Base-by-base conservation (phyloP, 2,888 invertebrate species). In the Platycheirus albimanus region DNA sequence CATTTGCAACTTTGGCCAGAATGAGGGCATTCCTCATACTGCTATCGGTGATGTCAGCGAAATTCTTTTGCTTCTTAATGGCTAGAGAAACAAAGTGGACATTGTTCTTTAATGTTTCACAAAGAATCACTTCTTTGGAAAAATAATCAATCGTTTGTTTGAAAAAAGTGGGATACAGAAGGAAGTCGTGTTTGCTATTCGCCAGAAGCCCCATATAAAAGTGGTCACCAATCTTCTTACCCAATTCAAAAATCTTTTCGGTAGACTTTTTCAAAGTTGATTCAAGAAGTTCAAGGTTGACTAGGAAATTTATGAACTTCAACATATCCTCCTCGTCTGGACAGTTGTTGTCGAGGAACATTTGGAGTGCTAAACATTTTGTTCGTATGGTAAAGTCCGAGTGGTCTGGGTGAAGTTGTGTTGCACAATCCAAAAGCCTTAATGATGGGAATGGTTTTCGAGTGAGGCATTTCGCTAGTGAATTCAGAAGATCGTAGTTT, bases 1-100 rank as follows among this genome's bases (percentile, higher is more conserved):
- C 90, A 67, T 89, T 87, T 19, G 88, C 88, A n/a, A 89, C 70
- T 47, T 89, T 88, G 1, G 90, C 81, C 51, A 90, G 87, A 5
- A 90, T 85, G 38, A 90, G 49, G 70, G 87, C 88, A 24, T 89
- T 90, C 3, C 88, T 86, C 7, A 89, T 49, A 3, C 85, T 86
- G 2, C 75, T 84, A 78, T 90, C 88, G 1, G 54, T 11, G 11
- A 89, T 85, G 17, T 85, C 81, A 0, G 74, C 78, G 11, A 88
- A 87, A 17, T 79, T 85, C 38, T 83, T 76, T 52, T 87, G 88
- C 5, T 87, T 69, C n/a, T 88, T 85, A 49, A 85, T 86, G 33
- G 70, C 79, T 38, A 87, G 85, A 3, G 88, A 87, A 10, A 89
- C 87, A 85, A 89, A 90, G 78, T 90, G 89, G 11, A 83, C 78